A percentile compares a stretch with the other conserved stretches of the same genome.
Conservation (phyloP, 2,113 vertebrate genomes). For the Hydrolagus affinis region DNA sequence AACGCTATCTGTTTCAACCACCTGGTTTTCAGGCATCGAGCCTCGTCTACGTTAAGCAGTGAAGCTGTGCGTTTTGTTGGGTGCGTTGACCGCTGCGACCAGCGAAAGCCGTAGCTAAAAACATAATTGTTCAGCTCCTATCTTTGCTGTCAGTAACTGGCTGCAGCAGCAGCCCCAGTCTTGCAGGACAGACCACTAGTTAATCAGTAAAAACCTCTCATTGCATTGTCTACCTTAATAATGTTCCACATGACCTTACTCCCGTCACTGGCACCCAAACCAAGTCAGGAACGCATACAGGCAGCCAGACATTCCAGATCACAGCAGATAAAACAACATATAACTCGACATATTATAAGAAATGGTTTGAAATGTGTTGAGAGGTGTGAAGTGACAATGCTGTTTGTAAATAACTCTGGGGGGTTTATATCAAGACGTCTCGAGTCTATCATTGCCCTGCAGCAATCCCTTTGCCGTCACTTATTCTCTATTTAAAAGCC, state of each 20-base stretch:
- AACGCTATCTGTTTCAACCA: too few relatives aligned
- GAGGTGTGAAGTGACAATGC: not conserved
- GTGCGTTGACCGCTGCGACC: too few relatives aligned
- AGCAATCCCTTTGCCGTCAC: not conserved
- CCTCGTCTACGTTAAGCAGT: too few relatives aligned
- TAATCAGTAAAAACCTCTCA: too few relatives aligned
- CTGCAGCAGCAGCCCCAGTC: too few relatives aligned
- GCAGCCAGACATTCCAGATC: not conserved
- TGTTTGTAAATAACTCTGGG: not conserved
- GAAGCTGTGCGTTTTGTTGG: too few relatives aligned
- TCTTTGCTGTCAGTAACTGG: too few relatives aligned
- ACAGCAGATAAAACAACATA: not conserved
- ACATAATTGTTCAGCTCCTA: too few relatives aligned
- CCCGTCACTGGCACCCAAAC: not conserved
- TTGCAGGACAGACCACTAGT: too few relatives aligned
- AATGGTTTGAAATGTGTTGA: not conserved
- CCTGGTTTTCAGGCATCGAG: too few relatives aligned
- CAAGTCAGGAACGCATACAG: not conserved
- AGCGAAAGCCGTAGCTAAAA: too few relatives aligned
- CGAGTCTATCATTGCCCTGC: not conserved
- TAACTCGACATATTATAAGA: not conserved
- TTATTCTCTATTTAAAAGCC: slow-evolving; percentile 12
- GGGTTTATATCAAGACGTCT: not conserved
- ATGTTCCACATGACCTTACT: not conserved
- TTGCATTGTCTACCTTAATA: not conserved